Percentiles rank a stretch among this genome's conserved stretches.
Evolutionary conservation across 2,113 vertebrate genomes (phyloP).

Genomic region (Rana temporaria): DNA sequence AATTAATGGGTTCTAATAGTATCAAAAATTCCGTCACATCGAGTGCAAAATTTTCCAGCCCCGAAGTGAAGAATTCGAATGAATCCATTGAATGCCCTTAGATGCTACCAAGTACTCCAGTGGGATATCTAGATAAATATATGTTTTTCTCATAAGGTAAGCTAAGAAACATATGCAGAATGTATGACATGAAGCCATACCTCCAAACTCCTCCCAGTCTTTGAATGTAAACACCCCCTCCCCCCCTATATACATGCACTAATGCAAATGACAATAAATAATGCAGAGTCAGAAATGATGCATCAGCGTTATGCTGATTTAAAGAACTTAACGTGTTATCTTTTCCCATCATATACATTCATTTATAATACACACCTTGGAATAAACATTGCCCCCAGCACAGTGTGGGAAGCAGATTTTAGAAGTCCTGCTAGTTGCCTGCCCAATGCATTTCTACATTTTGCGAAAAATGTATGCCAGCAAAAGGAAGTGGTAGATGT

Average conservation of each 20-base stretch:
- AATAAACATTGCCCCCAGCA: not conserved
- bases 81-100: not conserved
- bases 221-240: constrained; percentile 34
- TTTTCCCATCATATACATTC: not conserved
- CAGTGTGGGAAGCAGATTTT: not conserved
- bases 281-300: not conserved
- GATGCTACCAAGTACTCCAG: not conserved
- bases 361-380: constrained; percentile 5
- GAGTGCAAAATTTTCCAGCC: not conserved
- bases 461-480: not conserved
- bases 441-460: not conserved
- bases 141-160: too few species aligned
- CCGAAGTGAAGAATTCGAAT: not conserved
- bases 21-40: too few species aligned
- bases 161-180: not conserved
- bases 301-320: not conserved
- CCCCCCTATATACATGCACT: not conserved
- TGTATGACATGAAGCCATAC: constrained; percentile 13
- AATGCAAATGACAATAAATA: constrained; percentile 30
- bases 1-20: too few species aligned
- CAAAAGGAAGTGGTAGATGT: constrained; percentile 17
- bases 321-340: not conserved
- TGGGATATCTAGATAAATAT: too few species aligned
- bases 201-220: constrained; percentile 29
- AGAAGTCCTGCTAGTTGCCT: constrained; percentile 14